Conservation (phyloP, 2,797 vertebrate genomes). For the Myripristis murdjan region DNA sequence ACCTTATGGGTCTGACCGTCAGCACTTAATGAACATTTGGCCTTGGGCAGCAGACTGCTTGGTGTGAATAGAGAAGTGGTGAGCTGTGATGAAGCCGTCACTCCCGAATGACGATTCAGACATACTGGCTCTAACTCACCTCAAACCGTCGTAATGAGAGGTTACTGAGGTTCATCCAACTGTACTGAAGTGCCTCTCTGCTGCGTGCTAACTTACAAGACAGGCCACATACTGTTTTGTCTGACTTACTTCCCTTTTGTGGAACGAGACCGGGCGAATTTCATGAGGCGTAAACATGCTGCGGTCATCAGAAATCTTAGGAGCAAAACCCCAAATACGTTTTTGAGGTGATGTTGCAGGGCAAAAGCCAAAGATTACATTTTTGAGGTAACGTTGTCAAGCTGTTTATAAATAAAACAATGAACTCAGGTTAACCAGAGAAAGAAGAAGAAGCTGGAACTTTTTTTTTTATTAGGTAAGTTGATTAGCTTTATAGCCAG, state of each 20-base stretch:
- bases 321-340: not conserved
- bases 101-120: slow-evolving; percentile 55
- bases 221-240: slow-evolving; percentile 31
- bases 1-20: slow-evolving; percentile 19
- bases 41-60: slow-evolving; percentile 34
- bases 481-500: not conserved
- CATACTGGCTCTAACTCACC: slow-evolving; percentile 44
- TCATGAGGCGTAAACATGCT: not conserved
- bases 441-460: not conserved
- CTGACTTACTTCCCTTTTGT: slow-evolving; percentile 59
- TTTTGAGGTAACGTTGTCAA: too few relatives aligned
- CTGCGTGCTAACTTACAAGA: slow-evolving; percentile 40
- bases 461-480: not conserved
- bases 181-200: slow-evolving; percentile 45
- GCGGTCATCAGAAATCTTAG: not conserved
- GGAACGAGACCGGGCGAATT: slow-evolving; percentile 29
- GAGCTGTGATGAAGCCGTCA: slow-evolving; percentile 36
- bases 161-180: slow-evolving; percentile 71
- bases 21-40: slow-evolving; percentile 38
- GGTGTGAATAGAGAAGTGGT: slow-evolving; percentile 57
- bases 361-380: not conserved
- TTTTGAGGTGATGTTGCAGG: not conserved
- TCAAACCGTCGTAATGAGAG: slow-evolving; percentile 46
- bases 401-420: not conserved
- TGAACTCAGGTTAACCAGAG: not conserved